A percentile compares a stretch with the other conserved stretches of the same genome.
Conservation (phyloP, 92 coral and sea anemone species). For the Phenganax stokvisi region DNA sequence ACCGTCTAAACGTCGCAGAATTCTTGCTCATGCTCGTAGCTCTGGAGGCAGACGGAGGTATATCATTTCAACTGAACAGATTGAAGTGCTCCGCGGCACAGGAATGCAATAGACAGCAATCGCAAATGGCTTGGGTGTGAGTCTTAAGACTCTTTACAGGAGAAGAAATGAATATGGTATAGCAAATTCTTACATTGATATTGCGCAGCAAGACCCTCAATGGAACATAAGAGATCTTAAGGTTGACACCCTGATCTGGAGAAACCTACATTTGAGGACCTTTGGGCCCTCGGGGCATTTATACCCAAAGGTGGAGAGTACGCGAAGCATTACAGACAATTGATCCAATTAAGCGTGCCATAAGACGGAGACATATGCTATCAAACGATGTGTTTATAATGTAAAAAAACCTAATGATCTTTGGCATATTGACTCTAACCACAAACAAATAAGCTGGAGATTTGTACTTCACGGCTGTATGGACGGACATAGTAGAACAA, state of each 20-base stretch:
- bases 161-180: conserved; percentile 45
- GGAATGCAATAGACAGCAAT: conserved; percentile 45
- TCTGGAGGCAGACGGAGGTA: conserved; percentile 46
- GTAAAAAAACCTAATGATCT: conserved; percentile 25
- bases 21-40: conserved; percentile 42
- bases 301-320: conserved; percentile 39
- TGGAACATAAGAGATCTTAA: conserved; percentile 19
- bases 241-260: conserved; percentile 48
- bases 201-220: conserved; percentile 18
- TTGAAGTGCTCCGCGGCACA: conserved; percentile 45
- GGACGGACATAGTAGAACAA: conserved; percentile 31
- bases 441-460: conserved; percentile 37
- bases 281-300: conserved; percentile 33
- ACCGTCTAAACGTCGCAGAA: conserved; percentile 16
- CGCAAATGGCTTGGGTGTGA: conserved; percentile 39
- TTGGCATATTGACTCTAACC: conserved; percentile 34
- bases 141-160: conserved; percentile 40
- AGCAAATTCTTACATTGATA: conserved; percentile 24
- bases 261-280: conserved; percentile 47
- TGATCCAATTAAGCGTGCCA: conserved; percentile 47
- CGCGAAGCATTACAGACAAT: conserved; percentile 34
- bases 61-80: conserved; percentile 41
- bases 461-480: conserved; percentile 35
- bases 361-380: conserved; percentile 34
- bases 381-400: conserved; percentile 32